A percentile compares a stretch with the other conserved stretches of the same genome.
Evolutionary conservation across 2,888 invertebrate genomes (phyloP).

Genomic region (Pinctada fucata): DNA sequence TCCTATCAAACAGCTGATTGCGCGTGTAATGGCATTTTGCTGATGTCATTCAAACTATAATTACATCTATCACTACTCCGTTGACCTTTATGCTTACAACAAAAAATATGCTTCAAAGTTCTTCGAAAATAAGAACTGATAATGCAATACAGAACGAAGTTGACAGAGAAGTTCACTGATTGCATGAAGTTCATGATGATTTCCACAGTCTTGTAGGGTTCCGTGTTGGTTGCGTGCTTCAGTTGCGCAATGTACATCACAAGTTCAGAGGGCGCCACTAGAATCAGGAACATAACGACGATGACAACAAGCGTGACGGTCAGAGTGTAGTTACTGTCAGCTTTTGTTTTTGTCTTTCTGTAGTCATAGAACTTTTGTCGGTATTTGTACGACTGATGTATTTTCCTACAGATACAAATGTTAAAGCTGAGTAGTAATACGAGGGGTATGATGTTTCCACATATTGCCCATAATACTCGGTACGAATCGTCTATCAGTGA

Average conservation of each 20-base stretch:
- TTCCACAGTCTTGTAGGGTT: conserved; percentile 67
- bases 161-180: conserved; percentile 86
- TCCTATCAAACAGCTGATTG: neutral
- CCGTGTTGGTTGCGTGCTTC: conserved; percentile 58
- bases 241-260: conserved; percentile 62
- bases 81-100: conserved; percentile 50
- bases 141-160: conserved; percentile 88
- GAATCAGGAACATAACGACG: conserved; percentile 72
- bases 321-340: conserved; percentile 67
- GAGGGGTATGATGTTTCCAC: conserved; percentile 70
- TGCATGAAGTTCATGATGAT: conserved; percentile 84
- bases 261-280: conserved; percentile 74
- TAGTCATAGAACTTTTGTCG: conserved; percentile 60
- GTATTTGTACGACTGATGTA: conserved; percentile 68
- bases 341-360: conserved; percentile 34
- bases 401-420: conserved; percentile 68
- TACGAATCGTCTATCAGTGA: conserved; percentile 62
- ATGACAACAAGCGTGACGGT: conserved; percentile 73
- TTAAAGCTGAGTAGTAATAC: conserved; percentile 71
- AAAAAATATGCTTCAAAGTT: conserved; percentile 77
- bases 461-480: conserved; percentile 65
- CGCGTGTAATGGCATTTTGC: conserved; percentile 19
- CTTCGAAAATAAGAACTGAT: conserved; percentile 87
- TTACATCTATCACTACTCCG: conserved; percentile 39
- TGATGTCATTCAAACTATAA: conserved; percentile 35